Evolutionary conservation across 2,797 vertebrate species (phyloP).

Genomic region (Thaleichthys pacificus): DNA sequence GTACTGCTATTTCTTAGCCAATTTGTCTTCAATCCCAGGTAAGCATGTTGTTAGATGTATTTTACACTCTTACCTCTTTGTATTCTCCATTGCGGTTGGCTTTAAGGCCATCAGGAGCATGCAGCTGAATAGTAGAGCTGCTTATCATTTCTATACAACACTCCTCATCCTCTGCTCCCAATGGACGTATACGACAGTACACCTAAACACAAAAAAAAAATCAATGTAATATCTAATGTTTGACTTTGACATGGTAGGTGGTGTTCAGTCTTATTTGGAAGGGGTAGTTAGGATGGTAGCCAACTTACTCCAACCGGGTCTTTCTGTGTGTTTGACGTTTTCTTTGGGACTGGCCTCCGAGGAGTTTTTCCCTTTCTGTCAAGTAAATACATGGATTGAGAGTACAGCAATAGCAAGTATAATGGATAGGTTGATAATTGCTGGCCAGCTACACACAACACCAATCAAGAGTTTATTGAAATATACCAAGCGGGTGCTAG

Average conservation of each 20-base stretch:
- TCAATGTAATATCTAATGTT: background rate
- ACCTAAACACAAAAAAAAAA: slow-evolving; percentile 70
- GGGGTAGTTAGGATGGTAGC: background rate
- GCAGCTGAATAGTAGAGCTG: slow-evolving; percentile 87
- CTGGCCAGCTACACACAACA: background rate
- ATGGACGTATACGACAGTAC: slow-evolving; percentile 91
- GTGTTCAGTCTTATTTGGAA: background rate
- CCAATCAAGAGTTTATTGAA: background rate
- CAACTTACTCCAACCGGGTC: slow-evolving; percentile 92
- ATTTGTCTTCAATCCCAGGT: background rate
- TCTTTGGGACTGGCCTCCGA: slow-evolving; percentile 78
- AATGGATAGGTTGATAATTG: background rate
- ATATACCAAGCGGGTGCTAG: too few species aligned
- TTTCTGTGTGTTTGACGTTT: slow-evolving; percentile 79
- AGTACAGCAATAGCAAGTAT: background rate
- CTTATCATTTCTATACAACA: slow-evolving; percentile 92
- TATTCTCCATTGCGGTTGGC: slow-evolving; percentile 90
- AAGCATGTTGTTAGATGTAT: background rate
- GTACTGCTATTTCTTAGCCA: background rate
- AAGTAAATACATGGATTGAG: background rate
- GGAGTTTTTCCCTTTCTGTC: slow-evolving; percentile 84
- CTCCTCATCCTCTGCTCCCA: slow-evolving; percentile 79
- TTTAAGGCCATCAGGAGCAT: slow-evolving; percentile 89
- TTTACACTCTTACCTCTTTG: slow-evolving; percentile 81
- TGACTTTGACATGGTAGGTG: too few species aligned